phyloP scores from a whole-genome alignment of 2,888 invertebrate genomes.

The Linyphia triangularis region DNA sequence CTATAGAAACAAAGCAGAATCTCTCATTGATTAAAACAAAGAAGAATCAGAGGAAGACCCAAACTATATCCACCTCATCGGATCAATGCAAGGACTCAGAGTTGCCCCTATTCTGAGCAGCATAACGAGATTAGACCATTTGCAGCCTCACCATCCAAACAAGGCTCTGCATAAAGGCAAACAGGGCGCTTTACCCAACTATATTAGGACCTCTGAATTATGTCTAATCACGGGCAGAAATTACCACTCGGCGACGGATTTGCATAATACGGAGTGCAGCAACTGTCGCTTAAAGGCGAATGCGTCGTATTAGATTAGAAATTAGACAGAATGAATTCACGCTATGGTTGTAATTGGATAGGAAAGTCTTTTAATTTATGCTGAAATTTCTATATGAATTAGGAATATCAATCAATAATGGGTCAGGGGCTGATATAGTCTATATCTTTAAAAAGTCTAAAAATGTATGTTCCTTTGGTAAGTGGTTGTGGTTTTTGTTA shows the following conservation, averaged over 20 bases:
- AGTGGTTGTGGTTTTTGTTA: no score
- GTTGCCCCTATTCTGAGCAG: background rate
- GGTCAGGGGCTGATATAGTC: no score
- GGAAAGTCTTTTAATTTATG: no score
- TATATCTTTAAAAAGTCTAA: no score
- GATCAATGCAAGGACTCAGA: background rate
- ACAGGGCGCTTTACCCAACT: constrained; percentile 23
- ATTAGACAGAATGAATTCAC: background rate
- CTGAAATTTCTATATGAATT: no score
- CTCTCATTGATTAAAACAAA: no score
- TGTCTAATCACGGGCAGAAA: constrained; percentile 41
- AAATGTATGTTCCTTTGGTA: no score
- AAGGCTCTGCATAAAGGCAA: constrained; percentile 6
- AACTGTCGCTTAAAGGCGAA: background rate
- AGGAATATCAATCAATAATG: no score
- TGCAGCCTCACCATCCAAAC: background rate
- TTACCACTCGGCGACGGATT: constrained; percentile 5
- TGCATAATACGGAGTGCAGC: constrained; percentile 18
- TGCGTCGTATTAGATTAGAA: constrained; percentile 24
- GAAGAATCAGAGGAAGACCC: background rate
- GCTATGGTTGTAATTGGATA: background rate
- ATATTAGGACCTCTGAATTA: constrained; percentile 50
- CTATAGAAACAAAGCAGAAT: no score
- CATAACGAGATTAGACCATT: constrained; percentile 36
- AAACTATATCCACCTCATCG: background rate